Evolutionary conservation across 2,797 vertebrate species (phyloP), one percentile per base, ranked within the genome.

Genomic region (Cryptoblepharus egeriae): DNA sequence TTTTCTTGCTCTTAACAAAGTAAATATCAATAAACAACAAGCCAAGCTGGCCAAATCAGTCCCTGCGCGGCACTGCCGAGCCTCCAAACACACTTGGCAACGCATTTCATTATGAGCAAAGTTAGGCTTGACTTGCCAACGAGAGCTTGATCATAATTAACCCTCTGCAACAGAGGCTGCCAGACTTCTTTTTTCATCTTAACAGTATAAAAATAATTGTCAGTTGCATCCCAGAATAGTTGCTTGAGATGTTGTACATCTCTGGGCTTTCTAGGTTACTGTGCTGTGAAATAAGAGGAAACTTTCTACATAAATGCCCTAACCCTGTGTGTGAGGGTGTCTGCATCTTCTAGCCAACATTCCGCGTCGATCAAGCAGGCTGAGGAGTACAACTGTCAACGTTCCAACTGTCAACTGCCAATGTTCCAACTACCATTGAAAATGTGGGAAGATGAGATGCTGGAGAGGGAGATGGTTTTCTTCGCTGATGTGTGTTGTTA

Each of bases 1-100:
- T 83, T 83, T 78, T 65, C 82, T 35, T 71, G 35, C 70, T 72
- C 70, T 78, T 83, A 78, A 83, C 82, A 78, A 78, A 83, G 69
- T 83, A 71, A 83, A 73, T 83, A 83, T 83, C 75, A 78, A 65
- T 83, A 77, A 83, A 77, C 75, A 73, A 67, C 78, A 49, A 45
- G 49, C 76, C 35, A 65, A 73, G 35, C 68, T 49, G 57, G 69
- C 58, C 81, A 78, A 65, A 72, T 78, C 60, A 58, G 76, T 65
- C 35, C 65, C 35, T 68, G 22, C 39, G 20, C 35, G 8, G 20
- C 32, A 67, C 18, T 22, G 65, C 18, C 35, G 57, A 58, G 57
- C 57, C 20, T 58, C 57, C 22, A 39, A 68, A 68, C 8, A 30
- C 49, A 70, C 42, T 77, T 76, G 61, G 74, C 58, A 6, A 58